These are phyloP conservation scores for Drosophila micromelanica DNA, from an alignment of 1,140 invertebrate species.

Conservation along the genomic window DNA sequence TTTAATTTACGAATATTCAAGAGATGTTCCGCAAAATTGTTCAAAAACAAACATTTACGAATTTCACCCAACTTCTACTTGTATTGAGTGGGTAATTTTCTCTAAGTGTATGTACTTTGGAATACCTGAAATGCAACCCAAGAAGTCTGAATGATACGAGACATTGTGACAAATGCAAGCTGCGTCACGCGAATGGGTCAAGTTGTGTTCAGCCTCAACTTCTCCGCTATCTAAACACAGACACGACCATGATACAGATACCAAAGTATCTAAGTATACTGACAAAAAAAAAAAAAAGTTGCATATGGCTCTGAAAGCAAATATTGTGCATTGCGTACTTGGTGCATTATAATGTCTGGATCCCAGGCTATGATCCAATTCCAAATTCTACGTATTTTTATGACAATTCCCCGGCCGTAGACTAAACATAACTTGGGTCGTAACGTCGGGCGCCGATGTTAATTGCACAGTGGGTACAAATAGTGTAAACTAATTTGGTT, in stretches of 20 bases:
- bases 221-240: slow-evolving; percentile 25
- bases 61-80: neutral
- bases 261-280: neutral
- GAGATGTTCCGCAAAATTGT: too few species aligned
- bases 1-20: too few species aligned
- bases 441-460: slow-evolving; percentile 17
- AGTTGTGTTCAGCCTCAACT: neutral
- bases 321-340: slow-evolving; percentile 1
- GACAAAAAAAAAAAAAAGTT: neutral
- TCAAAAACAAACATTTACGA: neutral
- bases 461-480: slow-evolving; percentile 25
- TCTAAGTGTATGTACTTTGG: neutral
- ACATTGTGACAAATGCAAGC: neutral
- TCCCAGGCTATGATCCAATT: slow-evolving; percentile 8
- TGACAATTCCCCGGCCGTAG: slow-evolving; percentile 30
- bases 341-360: slow-evolving; percentile 9
- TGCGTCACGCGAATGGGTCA: neutral
- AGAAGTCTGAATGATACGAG: neutral
- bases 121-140: neutral
- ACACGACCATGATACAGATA: slow-evolving; percentile 3
- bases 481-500: slow-evolving; percentile 46
- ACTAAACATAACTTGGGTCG: slow-evolving; percentile 54
- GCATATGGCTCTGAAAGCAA: neutral
- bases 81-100: too few species aligned
- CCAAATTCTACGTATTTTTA: neutral